A percentile compares a stretch with the other conserved stretches of the same genome.
phyloP scores from a whole-genome alignment of 30 jellyfish, hydroid and myxozoan genomes.

The Cassiopea xamachana region DNA sequence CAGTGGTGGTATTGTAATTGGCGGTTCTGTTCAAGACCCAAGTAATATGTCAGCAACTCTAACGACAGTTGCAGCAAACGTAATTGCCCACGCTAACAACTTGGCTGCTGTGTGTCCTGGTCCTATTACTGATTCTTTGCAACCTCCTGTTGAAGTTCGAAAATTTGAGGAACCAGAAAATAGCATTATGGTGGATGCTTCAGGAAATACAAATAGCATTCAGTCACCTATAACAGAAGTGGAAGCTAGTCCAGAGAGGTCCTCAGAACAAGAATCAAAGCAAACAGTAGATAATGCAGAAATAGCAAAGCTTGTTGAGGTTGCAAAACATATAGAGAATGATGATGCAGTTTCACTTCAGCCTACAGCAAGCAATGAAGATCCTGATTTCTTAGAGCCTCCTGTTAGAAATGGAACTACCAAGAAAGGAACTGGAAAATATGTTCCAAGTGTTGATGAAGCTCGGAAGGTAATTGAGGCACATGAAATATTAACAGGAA shows the following conservation, averaged over 20 bases:
- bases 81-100: constrained; percentile 17
- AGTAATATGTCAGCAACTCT: background rate
- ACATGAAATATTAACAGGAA: constrained; percentile 66
- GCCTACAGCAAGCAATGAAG: background rate
- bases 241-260: background rate
- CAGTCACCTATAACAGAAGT: background rate
- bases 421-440: constrained; percentile 21
- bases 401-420: background rate
- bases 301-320: constrained; percentile 64
- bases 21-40: constrained; percentile 2
- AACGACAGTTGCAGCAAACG: constrained; percentile 4
- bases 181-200: constrained; percentile 21
- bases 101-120: constrained; percentile 31
- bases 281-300: constrained; percentile 54
- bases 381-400: constrained; percentile 3
- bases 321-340: constrained; percentile 40
- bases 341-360: background rate
- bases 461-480: constrained; percentile 64
- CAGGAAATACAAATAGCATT: background rate
- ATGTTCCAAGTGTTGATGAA: constrained; percentile 47
- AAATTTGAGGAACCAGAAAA: background rate
- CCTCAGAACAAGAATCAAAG: constrained; percentile 1
- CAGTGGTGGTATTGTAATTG: constrained; percentile 24
- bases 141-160: background rate
- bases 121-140: background rate